Evolutionary conservation across 1,140 invertebrate species (phyloP).

Genomic region (Hycleus phaleratus): DNA sequence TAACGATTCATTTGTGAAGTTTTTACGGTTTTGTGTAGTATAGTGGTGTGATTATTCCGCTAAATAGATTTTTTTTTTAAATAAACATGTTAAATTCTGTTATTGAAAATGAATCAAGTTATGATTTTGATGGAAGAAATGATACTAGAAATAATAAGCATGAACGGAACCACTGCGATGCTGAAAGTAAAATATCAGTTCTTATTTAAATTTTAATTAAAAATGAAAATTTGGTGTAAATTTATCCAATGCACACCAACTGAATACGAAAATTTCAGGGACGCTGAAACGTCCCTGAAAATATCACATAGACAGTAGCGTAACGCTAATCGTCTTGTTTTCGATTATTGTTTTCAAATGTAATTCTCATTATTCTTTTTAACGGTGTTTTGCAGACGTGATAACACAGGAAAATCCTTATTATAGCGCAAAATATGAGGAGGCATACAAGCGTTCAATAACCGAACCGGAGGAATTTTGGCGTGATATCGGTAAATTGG

Average conservation of each 20-base stretch:
- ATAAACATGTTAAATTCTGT: constrained; percentile 4
- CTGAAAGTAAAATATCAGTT: neutral
- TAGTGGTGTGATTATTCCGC: constrained; percentile 1
- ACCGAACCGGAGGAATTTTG: constrained; percentile 80
- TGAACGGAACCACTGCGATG: constrained; percentile 2
- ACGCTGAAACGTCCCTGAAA: too few species aligned
- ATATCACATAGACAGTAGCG: too few species aligned
- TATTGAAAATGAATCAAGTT: neutral
- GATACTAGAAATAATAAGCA: constrained; percentile 2
- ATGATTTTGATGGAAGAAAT: neutral
- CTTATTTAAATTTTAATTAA: too few species aligned
- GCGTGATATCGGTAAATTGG: constrained; percentile 61
- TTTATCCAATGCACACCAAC: constrained; percentile 3
- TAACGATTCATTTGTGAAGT: constrained; percentile 2
- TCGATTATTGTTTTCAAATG: too few species aligned
- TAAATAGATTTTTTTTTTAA: too few species aligned
- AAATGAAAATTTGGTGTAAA: constrained; percentile 1
- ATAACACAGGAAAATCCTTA: constrained; percentile 24
- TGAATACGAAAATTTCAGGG: too few species aligned
- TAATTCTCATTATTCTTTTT: too few species aligned
- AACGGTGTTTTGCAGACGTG: neutral
- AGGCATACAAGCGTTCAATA: constrained; percentile 59
- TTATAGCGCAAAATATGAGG: constrained; percentile 50
- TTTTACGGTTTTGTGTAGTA: neutral
- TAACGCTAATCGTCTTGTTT: too few species aligned